Conservation (phyloP, 2,113 vertebrate genomes). For the Gambusia holbrooki region DNA sequence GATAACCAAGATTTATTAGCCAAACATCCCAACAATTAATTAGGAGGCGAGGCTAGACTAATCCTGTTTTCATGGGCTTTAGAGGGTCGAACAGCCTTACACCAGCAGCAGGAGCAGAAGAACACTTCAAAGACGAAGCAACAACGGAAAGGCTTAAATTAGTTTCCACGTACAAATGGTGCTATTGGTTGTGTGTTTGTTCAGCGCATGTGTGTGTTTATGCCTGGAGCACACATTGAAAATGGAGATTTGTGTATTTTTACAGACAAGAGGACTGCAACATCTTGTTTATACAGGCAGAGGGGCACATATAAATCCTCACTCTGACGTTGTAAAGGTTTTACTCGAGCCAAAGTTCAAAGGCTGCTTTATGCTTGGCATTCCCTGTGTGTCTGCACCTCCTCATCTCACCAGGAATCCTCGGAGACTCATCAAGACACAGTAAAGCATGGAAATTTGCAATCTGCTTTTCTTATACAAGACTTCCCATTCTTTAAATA, state of each 20-base stretch:
- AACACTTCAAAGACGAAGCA: conserved; percentile 60
- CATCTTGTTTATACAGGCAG: conserved; percentile 45
- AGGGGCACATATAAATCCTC: conserved; percentile 54
- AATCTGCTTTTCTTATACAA: conserved; percentile 41
- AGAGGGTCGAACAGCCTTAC: conserved; percentile 45
- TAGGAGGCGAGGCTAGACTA: conserved; percentile 65
- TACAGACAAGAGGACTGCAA: conserved; percentile 18
- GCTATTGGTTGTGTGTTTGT: conserved; percentile 21
- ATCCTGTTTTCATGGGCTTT: conserved; percentile 72
- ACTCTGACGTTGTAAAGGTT: conserved; percentile 57
- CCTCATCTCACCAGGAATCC: conserved; percentile 48
- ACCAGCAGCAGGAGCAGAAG: conserved; percentile 29
- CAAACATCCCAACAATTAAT: conserved; percentile 74
- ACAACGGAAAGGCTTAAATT: conserved; percentile 41
- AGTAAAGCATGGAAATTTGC: conserved; percentile 20
- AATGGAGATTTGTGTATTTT: conserved; percentile 5
- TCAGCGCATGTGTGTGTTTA: background rate
- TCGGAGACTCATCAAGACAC: conserved; percentile 38
- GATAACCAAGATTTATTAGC: conserved; percentile 78
- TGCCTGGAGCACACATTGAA: conserved; percentile 17
- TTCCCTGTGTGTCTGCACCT: conserved; percentile 16
- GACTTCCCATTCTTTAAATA: conserved; percentile 34
- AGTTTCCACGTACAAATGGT: conserved; percentile 18
- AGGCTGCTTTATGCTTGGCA: conserved; percentile 22
- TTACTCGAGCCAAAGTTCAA: conserved; percentile 70